Evolutionary conservation across 2,113 vertebrate genomes (phyloP).

Genomic region (Amblyornis subalaris): DNA sequence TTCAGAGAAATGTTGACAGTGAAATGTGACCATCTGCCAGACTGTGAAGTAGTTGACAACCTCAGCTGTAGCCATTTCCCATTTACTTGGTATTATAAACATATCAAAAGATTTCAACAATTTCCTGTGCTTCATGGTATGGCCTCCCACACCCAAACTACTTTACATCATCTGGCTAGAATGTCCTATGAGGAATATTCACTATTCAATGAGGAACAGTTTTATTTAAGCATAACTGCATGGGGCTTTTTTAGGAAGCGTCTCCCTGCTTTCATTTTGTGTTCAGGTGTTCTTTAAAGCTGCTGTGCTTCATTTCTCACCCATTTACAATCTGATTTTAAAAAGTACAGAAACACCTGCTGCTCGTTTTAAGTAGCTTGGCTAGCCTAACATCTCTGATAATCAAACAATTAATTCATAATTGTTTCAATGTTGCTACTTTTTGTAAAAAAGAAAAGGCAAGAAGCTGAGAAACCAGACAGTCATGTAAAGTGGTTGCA

Average conservation of each 20-base stretch:
- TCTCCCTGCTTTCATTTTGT: neutral
- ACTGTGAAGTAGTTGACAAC: constrained; percentile 64
- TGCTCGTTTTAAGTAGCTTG: neutral
- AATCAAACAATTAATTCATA: neutral
- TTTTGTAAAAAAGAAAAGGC: neutral
- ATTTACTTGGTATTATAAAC: constrained; percentile 75
- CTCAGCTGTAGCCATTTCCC: constrained; percentile 61
- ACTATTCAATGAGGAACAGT: constrained; percentile 60
- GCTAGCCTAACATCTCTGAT: neutral
- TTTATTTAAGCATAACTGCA: constrained; percentile 53
- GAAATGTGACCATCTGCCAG: constrained; percentile 53
- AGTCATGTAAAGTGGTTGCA: neutral
- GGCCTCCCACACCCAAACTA: constrained; percentile 71
- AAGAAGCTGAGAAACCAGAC: neutral
- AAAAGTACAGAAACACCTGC: neutral
- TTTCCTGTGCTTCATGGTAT: constrained; percentile 78
- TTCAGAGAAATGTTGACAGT: constrained; percentile 33
- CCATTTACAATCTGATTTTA: neutral
- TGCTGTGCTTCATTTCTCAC: neutral
- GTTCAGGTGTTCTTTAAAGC: neutral
- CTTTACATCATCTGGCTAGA: constrained; percentile 76
- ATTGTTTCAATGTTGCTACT: neutral
- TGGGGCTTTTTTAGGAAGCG: neutral
- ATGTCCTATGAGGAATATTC: constrained; percentile 69
- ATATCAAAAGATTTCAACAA: constrained; percentile 74